Evolutionary conservation across 2,888 invertebrate genomes (phyloP).

Genomic region (Chydorus sphaericus): DNA sequence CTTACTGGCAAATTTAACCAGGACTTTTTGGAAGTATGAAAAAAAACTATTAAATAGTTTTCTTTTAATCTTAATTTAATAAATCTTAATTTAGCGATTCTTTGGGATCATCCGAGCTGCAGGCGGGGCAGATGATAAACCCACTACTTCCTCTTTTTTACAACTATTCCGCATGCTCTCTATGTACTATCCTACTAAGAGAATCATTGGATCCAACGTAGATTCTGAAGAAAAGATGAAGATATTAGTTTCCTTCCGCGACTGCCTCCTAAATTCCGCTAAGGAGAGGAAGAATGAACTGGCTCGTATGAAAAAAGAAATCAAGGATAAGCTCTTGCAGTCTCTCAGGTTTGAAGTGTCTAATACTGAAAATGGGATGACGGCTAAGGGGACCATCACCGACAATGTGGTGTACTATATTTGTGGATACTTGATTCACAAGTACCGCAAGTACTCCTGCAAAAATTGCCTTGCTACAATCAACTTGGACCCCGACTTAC

Average conservation of each 20-base stretch:
- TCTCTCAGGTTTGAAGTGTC: no score
- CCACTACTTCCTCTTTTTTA: slow-evolving; percentile 16
- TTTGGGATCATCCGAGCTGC: slow-evolving; percentile 20
- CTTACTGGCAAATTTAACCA: no score
- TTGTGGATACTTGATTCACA: not conserved
- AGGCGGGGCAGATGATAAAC: slow-evolving; percentile 19
- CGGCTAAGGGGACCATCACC: no score
- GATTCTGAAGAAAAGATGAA: slow-evolving; percentile 1
- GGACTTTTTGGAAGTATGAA: no score
- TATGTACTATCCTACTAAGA: slow-evolving; percentile 14
- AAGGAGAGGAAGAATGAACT: no score
- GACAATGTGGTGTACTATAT: no score
- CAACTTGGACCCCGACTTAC: not conserved
- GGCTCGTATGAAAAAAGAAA: no score
- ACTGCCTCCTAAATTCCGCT: no score
- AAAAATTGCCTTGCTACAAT: not conserved
- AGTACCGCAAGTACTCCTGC: not conserved
- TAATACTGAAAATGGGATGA: no score
- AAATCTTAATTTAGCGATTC: slow-evolving; percentile 15
- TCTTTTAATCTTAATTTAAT: not conserved
- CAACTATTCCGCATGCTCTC: slow-evolving; percentile 18
- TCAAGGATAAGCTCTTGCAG: no score
- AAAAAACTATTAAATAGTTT: not conserved
- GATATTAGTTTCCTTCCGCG: not conserved
- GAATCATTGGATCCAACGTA: slow-evolving; percentile 1